Evolutionary conservation across 1,140 invertebrate genomes (phyloP).

Genomic region (Artemia franciscana): DNA sequence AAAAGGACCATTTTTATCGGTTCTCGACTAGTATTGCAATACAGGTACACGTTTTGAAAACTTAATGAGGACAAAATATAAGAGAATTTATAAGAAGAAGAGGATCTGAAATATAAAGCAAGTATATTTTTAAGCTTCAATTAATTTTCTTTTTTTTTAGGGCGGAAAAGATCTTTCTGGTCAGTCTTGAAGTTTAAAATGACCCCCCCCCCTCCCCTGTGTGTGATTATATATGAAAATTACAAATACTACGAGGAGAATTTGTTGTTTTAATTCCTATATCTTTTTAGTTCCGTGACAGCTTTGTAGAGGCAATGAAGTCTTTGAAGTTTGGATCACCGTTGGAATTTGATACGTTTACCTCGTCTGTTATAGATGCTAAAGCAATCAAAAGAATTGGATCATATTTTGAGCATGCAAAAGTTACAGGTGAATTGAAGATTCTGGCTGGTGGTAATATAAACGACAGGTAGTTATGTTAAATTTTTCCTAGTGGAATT

Average conservation of each 20-base stretch:
- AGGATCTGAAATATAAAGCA: too few species aligned
- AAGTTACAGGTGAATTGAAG: constrained; percentile 44
- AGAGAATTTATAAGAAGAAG: too few species aligned
- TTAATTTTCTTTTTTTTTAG: too few species aligned
- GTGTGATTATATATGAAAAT: constrained; percentile 2
- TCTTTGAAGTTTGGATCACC: constrained; percentile 67
- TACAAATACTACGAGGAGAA: neutral
- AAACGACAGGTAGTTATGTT: constrained; percentile 41
- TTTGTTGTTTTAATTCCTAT: too few species aligned
- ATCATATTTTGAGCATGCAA: constrained; percentile 73
- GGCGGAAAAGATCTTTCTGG: too few species aligned
- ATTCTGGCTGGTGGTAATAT: constrained; percentile 72
- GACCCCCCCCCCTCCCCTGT: too few species aligned
- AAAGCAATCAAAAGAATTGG: constrained; percentile 74
- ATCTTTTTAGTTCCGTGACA: constrained; percentile 36
- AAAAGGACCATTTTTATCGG: too few species aligned
- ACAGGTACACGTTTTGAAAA: too few species aligned
- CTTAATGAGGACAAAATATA: too few species aligned
- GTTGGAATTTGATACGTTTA: constrained; percentile 55
- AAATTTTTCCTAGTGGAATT: neutral
- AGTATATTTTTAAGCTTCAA: too few species aligned
- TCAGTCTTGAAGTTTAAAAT: too few species aligned
- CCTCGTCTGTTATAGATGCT: constrained; percentile 86
- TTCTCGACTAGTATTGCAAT: too few species aligned
- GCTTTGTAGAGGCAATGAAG: constrained; percentile 34